Evolutionary conservation across 2,888 invertebrate species (phyloP), one percentile per base, ranked within the genome.

Genomic region (Cryptus viduatorius): DNA sequence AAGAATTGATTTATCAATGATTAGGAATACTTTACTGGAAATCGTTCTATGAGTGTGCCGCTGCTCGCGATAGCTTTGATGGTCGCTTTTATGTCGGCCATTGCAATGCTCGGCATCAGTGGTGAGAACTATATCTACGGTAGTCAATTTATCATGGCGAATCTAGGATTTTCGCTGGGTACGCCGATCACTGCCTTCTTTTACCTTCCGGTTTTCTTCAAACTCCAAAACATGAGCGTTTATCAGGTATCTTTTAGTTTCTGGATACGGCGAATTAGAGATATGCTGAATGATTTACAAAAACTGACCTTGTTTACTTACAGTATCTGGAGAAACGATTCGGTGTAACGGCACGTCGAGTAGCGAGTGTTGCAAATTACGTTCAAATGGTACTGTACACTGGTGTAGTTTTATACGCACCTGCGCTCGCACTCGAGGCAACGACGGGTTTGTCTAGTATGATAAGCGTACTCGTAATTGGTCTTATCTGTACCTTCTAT

Each of bases 51-150:
- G 97, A 95, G 96, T 5, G 95, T 97, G 88, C 92, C 95, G 7
- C 98, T 98, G 0, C 97, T 98, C 0, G 97, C 98, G 4, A 97
- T 98, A 86, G 98, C 98, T 1, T 94, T 98, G 81, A 98, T 98
- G 97, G 98, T 98, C n/a, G 98, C 98, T 56, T 98, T 98, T 92
- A 97, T 98, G 97, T 98, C 98, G 0, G 98, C 98, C 46, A 96
- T 98, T 76, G 97, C 98, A 0, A 93, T 98, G 56, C 94, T 98
- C n/a, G 98, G 98, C 16, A 97, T 98, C 1, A 97, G 98, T 46
- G 96, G 97, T 72, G 98, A 98, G 94, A 97, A 96, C 92, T 98
- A 98, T 93, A 96, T 96, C 88, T 97, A 95, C 91, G 98, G 98
- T 73, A 96, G 97, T 86, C 96, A 97, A 91, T 98, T 98, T 93